Percentiles rank a stretch among this genome's conserved stretches.
Evolutionary conservation across 2,888 invertebrate species (phyloP).

Genomic region (Odontocerum albicorne): DNA sequence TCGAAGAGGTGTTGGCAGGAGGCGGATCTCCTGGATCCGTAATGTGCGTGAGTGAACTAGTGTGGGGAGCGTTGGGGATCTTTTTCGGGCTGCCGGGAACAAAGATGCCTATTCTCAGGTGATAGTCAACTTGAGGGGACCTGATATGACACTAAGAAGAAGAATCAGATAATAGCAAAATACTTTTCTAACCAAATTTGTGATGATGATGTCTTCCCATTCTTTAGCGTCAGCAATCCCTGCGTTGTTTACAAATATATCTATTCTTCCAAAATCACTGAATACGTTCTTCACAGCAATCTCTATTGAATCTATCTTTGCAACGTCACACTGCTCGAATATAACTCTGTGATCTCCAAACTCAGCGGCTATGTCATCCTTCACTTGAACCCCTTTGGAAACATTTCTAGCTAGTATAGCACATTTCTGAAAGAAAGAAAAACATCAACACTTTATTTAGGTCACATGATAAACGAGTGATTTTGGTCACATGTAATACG

Average conservation of each 20-base stretch:
- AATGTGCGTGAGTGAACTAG: too few species aligned
- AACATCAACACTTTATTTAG: too few species aligned
- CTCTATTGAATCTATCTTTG: slow-evolving; percentile 47
- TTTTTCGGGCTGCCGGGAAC: too few species aligned
- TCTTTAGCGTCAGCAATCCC: slow-evolving; percentile 44
- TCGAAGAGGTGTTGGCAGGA: too few species aligned
- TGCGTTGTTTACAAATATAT: slow-evolving; percentile 51
- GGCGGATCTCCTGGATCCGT: too few species aligned
- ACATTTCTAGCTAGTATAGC: slow-evolving; percentile 44
- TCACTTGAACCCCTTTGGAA: slow-evolving; percentile 45
- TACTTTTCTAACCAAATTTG: slow-evolving; percentile 45
- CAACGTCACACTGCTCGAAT: slow-evolving; percentile 56
- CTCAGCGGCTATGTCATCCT: slow-evolving; percentile 46
- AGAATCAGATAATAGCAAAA: too few species aligned
- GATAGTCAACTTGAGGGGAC: too few species aligned
- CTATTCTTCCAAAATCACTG: slow-evolving; percentile 45
- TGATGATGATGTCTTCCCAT: slow-evolving; percentile 42
- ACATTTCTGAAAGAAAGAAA: background rate
- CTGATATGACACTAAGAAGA: too few species aligned
- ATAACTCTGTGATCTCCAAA: slow-evolving; percentile 49
- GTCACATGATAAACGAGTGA: too few species aligned
- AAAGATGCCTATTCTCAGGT: too few species aligned
- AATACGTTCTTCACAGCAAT: slow-evolving; percentile 44
- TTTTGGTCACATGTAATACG: too few species aligned
- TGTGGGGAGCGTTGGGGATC: too few species aligned